Base-by-base conservation (phyloP, 2,113 vertebrate genomes). In the Plestiodon gilberti region DNA sequence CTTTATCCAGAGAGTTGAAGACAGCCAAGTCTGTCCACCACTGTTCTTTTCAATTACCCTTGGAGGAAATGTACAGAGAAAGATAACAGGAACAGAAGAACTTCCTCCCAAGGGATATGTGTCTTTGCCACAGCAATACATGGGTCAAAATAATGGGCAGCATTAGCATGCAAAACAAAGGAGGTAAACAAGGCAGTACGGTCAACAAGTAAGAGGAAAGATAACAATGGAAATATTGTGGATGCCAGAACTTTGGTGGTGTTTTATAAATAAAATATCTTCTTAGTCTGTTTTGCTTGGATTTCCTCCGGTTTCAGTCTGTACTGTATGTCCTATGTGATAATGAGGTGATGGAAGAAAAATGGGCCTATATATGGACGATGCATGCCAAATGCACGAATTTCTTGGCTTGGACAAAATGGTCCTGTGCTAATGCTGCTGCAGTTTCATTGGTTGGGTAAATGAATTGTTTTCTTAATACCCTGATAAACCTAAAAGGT, bases 231-330 rank as follows among this genome's bases (percentile, higher is more conserved):
- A 83, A 93, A 90, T 80, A 85, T 52, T 93, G 92, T 92, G 33
- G 79, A 85, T 85, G 89, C 94, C 92, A 94, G 95, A 89, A 69
- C 85, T 82, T 59, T 78, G 82, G 93, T 92, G 74, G 82, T 67
- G 83, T 87, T 93, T 89, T 76, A 75, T 89, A 92, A 93, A 90
- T 89, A 91, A 73, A 82, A 23, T 83, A 94, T 94, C 89, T 96
- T 95, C 94, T 93, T 88, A 92, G 92, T 92, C 43, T 89, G 78
- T 92, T 96, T 96, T 92, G 75, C 79, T 94, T 91, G 93, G 86
- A 95, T 87, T 92, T 93, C 94, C 93, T 95, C 92, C 91, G 94
- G 91, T 96, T 96, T 94, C 91, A 91, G 3, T 30, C 92, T 93
- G 81, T 94, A 74, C 88, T 30, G 92, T 93, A 81, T 94, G 76